phyloP scores from a whole-genome alignment of 1,140 invertebrate species.

The Zophobas morio region DNA sequence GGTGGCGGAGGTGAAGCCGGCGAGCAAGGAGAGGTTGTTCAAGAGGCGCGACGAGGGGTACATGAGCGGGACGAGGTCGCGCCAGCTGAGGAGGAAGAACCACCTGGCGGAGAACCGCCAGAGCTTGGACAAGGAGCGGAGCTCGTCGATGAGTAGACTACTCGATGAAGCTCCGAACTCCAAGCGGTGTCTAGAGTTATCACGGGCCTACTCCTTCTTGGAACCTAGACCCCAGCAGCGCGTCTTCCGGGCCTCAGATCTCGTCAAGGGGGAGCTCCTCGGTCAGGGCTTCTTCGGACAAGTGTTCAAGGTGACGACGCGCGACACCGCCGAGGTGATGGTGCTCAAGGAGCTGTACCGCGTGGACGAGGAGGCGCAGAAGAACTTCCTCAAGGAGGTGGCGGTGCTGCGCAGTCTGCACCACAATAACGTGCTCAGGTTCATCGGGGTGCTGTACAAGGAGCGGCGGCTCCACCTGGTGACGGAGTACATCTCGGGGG shows the following conservation, averaged over 20 bases:
- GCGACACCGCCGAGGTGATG: conserved; percentile 93
- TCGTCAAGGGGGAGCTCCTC: conserved; percentile 90
- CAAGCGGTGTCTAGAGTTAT: conserved; percentile 78
- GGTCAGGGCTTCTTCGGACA: conserved; percentile 96
- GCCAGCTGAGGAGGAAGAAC: conserved; percentile 68
- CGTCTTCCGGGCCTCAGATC: conserved; percentile 91
- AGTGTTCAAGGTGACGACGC: conserved; percentile 91
- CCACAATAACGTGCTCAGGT: conserved; percentile 91
- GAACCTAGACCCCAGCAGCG: conserved; percentile 83
- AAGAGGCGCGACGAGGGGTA: conserved; percentile 77
- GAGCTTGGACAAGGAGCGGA: conserved; percentile 80
- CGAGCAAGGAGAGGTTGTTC: conserved; percentile 76
- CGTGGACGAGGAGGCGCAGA: conserved; percentile 94
- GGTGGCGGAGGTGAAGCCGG: not conserved
- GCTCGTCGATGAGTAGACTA: conserved; percentile 87
- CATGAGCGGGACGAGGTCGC: conserved; percentile 66
- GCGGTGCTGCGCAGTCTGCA: conserved; percentile 89
- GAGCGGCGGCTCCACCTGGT: conserved; percentile 93
- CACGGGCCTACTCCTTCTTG: conserved; percentile 89
- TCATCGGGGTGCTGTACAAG: conserved; percentile 95
- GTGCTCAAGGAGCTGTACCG: conserved; percentile 95
- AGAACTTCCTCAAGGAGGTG: conserved; percentile 94
- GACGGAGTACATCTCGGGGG: conserved; percentile 93
- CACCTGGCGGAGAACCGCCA: conserved; percentile 64
- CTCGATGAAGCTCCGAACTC: conserved; percentile 76